Conservation (phyloP, 2,888 invertebrate genomes). For the Dicranocentrus wangi region DNA sequence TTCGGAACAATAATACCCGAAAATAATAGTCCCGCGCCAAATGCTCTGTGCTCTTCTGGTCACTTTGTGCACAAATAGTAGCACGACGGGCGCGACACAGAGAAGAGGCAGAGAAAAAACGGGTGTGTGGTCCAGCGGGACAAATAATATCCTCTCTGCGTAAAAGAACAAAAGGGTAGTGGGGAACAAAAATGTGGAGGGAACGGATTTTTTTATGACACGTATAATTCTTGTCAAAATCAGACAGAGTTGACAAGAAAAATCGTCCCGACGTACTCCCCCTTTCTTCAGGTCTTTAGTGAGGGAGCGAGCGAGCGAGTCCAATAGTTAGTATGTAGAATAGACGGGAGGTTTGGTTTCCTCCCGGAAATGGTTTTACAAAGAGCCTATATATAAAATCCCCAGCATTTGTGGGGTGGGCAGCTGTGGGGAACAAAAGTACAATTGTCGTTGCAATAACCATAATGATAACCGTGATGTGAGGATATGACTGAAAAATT, state of each 20-base stretch:
- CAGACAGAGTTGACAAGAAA: slow-evolving; percentile 52
- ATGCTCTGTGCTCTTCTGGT: not conserved
- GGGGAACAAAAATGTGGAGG: slow-evolving; percentile 28
- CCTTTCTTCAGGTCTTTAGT: no score
- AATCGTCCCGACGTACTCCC: slow-evolving; percentile 2
- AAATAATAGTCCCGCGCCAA: slow-evolving; percentile 30
- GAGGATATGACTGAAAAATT: slow-evolving; percentile 31
- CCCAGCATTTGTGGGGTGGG: not conserved
- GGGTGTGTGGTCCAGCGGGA: slow-evolving; percentile 26
- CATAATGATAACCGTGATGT: slow-evolving; percentile 49
- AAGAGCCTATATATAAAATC: slow-evolving; percentile 6
- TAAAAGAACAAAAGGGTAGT: slow-evolving; percentile 18
- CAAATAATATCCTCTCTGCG: slow-evolving; percentile 32
- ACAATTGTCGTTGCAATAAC: slow-evolving; percentile 58
- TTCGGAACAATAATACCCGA: not conserved
- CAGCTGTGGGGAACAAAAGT: slow-evolving; percentile 24
- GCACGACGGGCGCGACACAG: no score
- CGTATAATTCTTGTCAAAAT: slow-evolving; percentile 70
- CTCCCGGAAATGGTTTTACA: not conserved
- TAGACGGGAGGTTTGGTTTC: not conserved
- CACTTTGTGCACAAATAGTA: not conserved
- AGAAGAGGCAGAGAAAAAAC: slow-evolving; percentile 4
- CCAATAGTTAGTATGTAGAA: not conserved
- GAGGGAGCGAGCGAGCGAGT: no score
- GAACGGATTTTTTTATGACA: slow-evolving; percentile 60